These are phyloP conservation scores for Xanthorhoe spadicearia DNA, from an alignment of 2,888 invertebrate genomes.

Conservation along the genomic window DNA sequence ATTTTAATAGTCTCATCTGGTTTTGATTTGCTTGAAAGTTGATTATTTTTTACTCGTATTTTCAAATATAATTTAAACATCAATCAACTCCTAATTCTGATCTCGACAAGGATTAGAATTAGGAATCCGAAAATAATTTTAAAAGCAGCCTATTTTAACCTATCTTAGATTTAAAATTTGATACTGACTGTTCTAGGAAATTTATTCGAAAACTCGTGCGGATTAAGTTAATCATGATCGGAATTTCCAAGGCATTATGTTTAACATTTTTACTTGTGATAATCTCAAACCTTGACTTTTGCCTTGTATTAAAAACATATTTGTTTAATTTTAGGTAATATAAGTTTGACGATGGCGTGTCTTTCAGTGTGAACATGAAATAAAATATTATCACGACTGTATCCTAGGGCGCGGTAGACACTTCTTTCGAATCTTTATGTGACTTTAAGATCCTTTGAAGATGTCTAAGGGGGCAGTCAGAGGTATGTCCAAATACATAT, in stretches of 20 bases:
- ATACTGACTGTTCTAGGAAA: not conserved
- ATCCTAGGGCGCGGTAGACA: no score
- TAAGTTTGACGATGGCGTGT: not conserved
- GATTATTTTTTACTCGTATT: not conserved
- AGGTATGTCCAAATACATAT: no score
- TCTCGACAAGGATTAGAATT: not conserved
- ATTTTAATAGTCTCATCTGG: not conserved
- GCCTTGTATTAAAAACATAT: not conserved
- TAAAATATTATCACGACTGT: no score
- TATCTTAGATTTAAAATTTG: not conserved
- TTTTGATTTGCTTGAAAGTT: not conserved
- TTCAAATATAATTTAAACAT: not conserved
- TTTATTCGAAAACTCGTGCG: not conserved
- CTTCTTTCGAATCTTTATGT: no score
- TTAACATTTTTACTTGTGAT: not conserved
- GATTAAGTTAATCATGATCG: no score
- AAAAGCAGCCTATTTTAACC: not conserved
- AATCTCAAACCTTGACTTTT: not conserved
- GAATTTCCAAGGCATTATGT: no score
- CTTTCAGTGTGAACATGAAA: not conserved
- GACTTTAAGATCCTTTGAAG: no score
- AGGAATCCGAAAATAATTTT: no score
- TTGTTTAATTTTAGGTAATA: not conserved
- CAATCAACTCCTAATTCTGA: no score
- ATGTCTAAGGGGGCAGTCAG: no score